phyloP scores from a whole-genome alignment of 2,113 vertebrate species.

The Sinocyclocheilus maitianheensis region DNA sequence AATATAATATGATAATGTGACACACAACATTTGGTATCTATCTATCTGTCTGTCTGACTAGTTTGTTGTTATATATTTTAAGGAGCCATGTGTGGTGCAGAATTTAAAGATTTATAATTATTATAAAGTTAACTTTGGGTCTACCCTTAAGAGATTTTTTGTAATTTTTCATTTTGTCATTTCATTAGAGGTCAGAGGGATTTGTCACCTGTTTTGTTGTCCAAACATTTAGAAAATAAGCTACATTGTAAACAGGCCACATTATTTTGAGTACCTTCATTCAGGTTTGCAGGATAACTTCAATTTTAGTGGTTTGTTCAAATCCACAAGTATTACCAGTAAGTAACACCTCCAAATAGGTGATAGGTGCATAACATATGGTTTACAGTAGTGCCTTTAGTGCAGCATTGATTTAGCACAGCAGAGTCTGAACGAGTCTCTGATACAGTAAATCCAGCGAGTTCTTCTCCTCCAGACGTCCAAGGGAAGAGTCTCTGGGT shows the following conservation, averaged over 20 bases:
- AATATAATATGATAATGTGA: too few species aligned
- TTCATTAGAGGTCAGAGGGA: too few species aligned
- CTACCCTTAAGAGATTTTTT: too few species aligned
- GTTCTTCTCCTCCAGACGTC: constrained; percentile 20
- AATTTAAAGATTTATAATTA: background rate
- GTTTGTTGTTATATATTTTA: background rate
- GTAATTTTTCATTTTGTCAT: too few species aligned
- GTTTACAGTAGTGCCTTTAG: constrained; percentile 6
- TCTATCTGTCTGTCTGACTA: background rate
- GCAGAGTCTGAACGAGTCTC: background rate
- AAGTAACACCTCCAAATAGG: background rate
- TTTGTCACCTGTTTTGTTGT: background rate
- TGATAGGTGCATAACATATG: background rate
- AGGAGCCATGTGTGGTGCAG: background rate
- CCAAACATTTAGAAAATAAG: background rate
- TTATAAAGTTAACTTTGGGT: background rate
- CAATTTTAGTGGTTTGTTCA: background rate
- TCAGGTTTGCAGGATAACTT: background rate
- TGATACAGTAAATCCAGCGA: background rate
- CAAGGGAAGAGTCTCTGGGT: constrained; percentile 39
- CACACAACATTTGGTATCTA: background rate
- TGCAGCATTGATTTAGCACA: constrained; percentile 2
- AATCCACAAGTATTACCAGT: background rate
- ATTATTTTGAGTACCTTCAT: background rate
- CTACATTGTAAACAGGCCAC: background rate